phyloP scores from a whole-genome alignment of 2,888 invertebrate genomes.

The Ophonus ardosiacus region DNA sequence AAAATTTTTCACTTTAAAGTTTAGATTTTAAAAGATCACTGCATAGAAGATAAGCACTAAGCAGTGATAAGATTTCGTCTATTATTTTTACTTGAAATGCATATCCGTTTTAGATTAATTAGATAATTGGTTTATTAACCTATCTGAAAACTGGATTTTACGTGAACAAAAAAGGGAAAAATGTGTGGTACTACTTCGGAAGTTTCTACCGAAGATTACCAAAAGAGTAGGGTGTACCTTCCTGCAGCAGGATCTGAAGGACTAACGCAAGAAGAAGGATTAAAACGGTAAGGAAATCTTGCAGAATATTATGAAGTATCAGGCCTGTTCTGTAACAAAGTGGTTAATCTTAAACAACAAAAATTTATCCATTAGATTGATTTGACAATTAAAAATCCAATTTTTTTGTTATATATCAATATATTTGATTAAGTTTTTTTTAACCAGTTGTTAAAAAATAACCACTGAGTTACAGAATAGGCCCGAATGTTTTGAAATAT shows the following conservation, averaged over 20 bases:
- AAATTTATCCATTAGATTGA: no score
- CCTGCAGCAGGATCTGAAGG: constrained; percentile 43
- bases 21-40: no score
- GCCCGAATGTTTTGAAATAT: no score
- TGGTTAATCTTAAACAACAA: no score
- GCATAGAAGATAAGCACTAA: no score
- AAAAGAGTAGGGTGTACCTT: constrained; percentile 33
- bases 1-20: no score
- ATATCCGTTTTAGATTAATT: constrained; percentile 13
- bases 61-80: neutral
- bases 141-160: neutral
- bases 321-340: no score
- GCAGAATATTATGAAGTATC: neutral
- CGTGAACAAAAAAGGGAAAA: neutral
- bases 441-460: no score
- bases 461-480: no score
- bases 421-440: no score
- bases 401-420: no score
- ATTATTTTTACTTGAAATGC: neutral
- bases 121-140: constrained; percentile 1
- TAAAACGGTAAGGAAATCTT: constrained; percentile 35
- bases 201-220: neutral
- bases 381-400: no score
- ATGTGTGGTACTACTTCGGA: constrained; percentile 18
- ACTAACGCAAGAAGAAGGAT: constrained; percentile 36